phyloP scores from a whole-genome alignment of 1,140 invertebrate genomes.

The Hycleus cichorii region DNA sequence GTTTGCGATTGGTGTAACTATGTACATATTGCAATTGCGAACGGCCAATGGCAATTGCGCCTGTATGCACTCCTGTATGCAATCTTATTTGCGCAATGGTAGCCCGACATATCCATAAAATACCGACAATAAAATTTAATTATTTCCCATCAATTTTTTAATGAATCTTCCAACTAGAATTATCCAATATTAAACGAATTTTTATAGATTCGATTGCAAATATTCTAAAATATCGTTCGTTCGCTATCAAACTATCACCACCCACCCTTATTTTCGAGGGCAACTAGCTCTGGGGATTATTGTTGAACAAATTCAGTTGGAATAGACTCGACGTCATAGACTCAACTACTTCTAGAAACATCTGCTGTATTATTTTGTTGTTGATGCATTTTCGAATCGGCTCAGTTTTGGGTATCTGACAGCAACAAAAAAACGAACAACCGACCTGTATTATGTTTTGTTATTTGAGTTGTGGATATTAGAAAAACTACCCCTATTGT shows the following conservation, averaged over 20 bases:
- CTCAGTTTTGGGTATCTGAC: background rate
- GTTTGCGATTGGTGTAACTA: conserved; percentile 13
- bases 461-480: too few relatives aligned
- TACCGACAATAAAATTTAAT: too few relatives aligned
- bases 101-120: conserved; percentile 1
- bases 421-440: background rate
- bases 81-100: conserved; percentile 11
- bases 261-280: too few relatives aligned
- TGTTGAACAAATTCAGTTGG: background rate
- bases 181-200: too few relatives aligned
- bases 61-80: conserved; percentile 10
- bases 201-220: too few relatives aligned
- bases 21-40: conserved; percentile 1
- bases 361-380: background rate
- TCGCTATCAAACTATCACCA: too few relatives aligned
- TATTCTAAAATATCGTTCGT: too few relatives aligned
- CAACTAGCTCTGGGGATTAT: background rate
- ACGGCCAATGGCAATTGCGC: conserved; percentile 7
- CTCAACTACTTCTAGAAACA: background rate
- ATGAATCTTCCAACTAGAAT: too few relatives aligned
- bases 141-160: too few relatives aligned
- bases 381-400: background rate
- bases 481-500: too few relatives aligned
- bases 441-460: too few relatives aligned
- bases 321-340: background rate